Conservation (phyloP, 2,797 vertebrate species). For the Ctenosaura bakeri region DNA sequence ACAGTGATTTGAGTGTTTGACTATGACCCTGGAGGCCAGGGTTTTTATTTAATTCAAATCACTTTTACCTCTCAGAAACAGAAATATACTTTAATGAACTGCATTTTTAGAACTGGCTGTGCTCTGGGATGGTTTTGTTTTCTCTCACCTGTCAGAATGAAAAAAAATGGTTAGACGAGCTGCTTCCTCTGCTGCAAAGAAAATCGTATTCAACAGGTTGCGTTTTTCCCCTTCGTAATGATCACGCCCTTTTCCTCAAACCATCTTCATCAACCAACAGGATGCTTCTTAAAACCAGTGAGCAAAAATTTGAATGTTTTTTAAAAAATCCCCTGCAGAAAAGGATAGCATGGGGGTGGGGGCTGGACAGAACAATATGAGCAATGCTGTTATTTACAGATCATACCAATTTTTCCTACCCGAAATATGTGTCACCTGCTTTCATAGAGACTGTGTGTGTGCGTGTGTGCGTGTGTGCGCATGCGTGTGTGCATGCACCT, state of each 20-base stretch:
- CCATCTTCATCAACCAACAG: not conserved
- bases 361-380: conserved; percentile 46
- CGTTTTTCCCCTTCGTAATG: conserved; percentile 59
- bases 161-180: conserved; percentile 67
- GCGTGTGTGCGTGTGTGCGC: too few species aligned
- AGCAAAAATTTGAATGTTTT: too few species aligned
- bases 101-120: conserved; percentile 54
- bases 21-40: too few species aligned
- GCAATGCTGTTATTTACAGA: conserved; percentile 28
- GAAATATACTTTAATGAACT: conserved; percentile 60
- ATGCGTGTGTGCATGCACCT: not conserved
- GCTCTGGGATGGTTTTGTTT: conserved; percentile 57
- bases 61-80: not conserved
- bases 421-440: conserved; percentile 29
- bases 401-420: not conserved
- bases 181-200: conserved; percentile 69
- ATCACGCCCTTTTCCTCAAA: not conserved
- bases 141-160: conserved; percentile 66
- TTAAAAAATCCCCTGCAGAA: conserved; percentile 7
- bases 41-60: too few species aligned
- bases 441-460: conserved; percentile 5
- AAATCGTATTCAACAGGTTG: conserved; percentile 52
- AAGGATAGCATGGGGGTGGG: not conserved
- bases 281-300: conserved; percentile 30
- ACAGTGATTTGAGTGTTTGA: too few species aligned